Percentiles rank a stretch among this genome's conserved stretches.
Conservation (phyloP, 2,888 invertebrate species). For the Junonia oenone region DNA sequence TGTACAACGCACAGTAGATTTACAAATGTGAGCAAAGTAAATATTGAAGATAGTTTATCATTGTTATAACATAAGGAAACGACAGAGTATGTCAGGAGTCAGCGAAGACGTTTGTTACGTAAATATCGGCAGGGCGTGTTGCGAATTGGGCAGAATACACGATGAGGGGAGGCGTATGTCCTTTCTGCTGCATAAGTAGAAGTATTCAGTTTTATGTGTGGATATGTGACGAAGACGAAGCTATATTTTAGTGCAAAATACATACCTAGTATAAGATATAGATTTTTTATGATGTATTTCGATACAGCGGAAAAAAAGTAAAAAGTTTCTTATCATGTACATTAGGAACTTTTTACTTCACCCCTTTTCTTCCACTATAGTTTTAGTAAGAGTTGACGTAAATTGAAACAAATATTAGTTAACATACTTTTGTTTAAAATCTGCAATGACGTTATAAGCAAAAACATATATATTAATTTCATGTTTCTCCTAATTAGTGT, state of each 20-base stretch:
- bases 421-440: neutral
- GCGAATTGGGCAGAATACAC: slow-evolving; percentile 73
- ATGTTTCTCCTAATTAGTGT: neutral
- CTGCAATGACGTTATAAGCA: neutral
- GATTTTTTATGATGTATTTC: too few species aligned
- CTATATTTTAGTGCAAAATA: slow-evolving; percentile 23
- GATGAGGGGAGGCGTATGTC: slow-evolving; percentile 67
- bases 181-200: slow-evolving; percentile 59
- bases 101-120: slow-evolving; percentile 68
- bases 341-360: too few species aligned
- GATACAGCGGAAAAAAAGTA: too few species aligned
- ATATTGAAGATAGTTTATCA: slow-evolving; percentile 24
- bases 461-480: too few species aligned
- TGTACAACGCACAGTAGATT: neutral
- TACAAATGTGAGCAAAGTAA: slow-evolving; percentile 16
- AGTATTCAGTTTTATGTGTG: slow-evolving; percentile 57
- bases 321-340: too few species aligned
- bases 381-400: too few species aligned
- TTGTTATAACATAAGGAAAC: slow-evolving; percentile 33
- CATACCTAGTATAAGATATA: slow-evolving; percentile 15
- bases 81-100: slow-evolving; percentile 64
- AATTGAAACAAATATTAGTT: too few species aligned
- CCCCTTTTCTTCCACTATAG: too few species aligned
- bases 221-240: slow-evolving; percentile 32
- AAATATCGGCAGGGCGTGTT: slow-evolving; percentile 74